phyloP scores from a whole-genome alignment of 2,113 vertebrate genomes.

The Ammodytes dubius region DNA sequence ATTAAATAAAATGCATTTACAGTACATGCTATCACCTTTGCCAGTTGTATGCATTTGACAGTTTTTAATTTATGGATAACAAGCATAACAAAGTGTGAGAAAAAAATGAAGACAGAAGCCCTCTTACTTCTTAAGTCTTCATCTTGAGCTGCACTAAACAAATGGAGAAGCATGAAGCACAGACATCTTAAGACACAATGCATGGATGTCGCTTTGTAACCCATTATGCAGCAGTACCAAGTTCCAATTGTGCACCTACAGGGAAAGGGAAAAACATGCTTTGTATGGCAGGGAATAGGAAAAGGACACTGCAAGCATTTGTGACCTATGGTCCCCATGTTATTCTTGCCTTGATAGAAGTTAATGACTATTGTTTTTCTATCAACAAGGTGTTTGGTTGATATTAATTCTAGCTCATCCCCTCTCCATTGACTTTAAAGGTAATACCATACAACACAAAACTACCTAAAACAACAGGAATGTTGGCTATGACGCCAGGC shows the following conservation, averaged over 20 bases:
- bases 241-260: conserved; percentile 82
- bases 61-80: conserved; percentile 49
- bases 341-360: conserved; percentile 52
- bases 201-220: conserved; percentile 80
- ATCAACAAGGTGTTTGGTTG: background rate
- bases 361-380: conserved; percentile 7
- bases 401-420: background rate
- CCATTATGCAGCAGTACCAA: conserved; percentile 80
- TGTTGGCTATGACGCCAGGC: background rate
- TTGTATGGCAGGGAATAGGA: conserved; percentile 62
- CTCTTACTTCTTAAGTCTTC: conserved; percentile 97
- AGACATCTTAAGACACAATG: conserved; percentile 84
- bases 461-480: background rate
- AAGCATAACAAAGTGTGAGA: conserved; percentile 64
- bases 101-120: conserved; percentile 70
- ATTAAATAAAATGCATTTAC: conserved; percentile 11
- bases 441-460: background rate
- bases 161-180: conserved; percentile 84
- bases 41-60: conserved; percentile 27
- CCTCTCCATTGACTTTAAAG: background rate
- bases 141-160: conserved; percentile 88
- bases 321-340: conserved; percentile 29
- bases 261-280: conserved; percentile 75
- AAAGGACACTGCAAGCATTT: conserved; percentile 55
- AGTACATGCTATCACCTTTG: conserved; percentile 11